Base-by-base conservation (phyloP, 2,888 invertebrate species). In the Autographa gamma region DNA sequence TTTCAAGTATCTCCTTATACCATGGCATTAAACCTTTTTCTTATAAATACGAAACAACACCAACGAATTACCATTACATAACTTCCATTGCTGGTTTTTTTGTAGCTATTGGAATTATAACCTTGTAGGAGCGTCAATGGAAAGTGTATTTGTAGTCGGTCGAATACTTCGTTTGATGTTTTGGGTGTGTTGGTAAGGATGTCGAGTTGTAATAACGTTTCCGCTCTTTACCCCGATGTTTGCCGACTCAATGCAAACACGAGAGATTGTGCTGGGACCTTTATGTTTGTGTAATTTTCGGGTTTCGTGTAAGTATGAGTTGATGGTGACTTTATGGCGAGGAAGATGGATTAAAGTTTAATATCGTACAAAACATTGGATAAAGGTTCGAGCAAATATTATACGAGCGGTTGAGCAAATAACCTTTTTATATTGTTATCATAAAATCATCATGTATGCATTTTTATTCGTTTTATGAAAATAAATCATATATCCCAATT, bases 151-250 rank as follows among this genome's bases (percentile, higher is more conserved):
- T 18, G 11, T 11, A 4, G 3, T 59, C 31, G 16, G 5, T n/a
- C 18, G 16, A 9, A 66, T 66, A 32, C 61, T 52, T 63, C 16
- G 65, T 38, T 18, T 0, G n/a, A 2, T 63, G 43, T 25, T 41
- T 41, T 65, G 16, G 31, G 9, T 76, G 0, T 67, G 19, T 69
- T 84, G 83, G 90, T 89, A 79, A 18, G 58, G 79, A 71, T 75
- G 80, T 83, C 81, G 89, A 91, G 90, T 90, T 90, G 91, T 93
- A 92, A 93, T 93, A 93, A 92, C 87, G 90, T 93, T 93, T 93
- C 91, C 93, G 92, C 93, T 93, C 90, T 93, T 93, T 93, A 91
- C 90, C 89, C 78, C 85, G 86, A 90, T 93, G 91, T 94, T 93
- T 93, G 90, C 90, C 86, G 85, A 91, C 88, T 88, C 90, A 92